These are phyloP conservation scores for Acrocephalus arundinaceus DNA, from an alignment of 2,113 vertebrate genomes.

Conservation along the genomic window DNA sequence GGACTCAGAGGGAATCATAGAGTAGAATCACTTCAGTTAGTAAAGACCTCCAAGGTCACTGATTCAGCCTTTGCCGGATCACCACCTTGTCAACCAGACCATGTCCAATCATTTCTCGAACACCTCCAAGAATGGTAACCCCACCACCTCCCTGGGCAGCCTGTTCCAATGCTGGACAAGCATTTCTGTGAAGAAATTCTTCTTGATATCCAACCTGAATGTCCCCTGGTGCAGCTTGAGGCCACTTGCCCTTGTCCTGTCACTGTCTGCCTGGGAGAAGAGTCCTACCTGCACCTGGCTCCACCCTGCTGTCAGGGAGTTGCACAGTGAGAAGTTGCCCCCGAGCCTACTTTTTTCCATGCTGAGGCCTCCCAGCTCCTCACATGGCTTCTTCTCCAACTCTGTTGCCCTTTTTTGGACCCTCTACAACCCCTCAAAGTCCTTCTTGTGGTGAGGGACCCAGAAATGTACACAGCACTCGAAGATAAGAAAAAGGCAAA, in stretches of 20 bases:
- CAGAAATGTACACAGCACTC: no score
- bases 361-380: neutral
- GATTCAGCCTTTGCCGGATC: fast-evolving
- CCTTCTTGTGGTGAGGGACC: neutral
- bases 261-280: neutral
- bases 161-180: neutral
- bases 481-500: neutral
- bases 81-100: neutral
- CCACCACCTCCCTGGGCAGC: neutral
- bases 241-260: neutral
- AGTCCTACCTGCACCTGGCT: fast-evolving
- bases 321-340: fast-evolving
- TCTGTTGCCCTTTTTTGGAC: neutral
- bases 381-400: neutral
- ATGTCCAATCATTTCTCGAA: fast-evolving
- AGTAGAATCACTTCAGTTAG: neutral
- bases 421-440: no score
- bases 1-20: neutral
- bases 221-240: neutral
- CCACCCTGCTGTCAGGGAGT: neutral
- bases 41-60: neutral
- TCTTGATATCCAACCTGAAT: neutral
- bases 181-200: neutral
- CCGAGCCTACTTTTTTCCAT: neutral
- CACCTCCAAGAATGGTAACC: neutral